Evolutionary conservation across 2,113 vertebrate species (phyloP).

Genomic region (Solea senegalensis): DNA sequence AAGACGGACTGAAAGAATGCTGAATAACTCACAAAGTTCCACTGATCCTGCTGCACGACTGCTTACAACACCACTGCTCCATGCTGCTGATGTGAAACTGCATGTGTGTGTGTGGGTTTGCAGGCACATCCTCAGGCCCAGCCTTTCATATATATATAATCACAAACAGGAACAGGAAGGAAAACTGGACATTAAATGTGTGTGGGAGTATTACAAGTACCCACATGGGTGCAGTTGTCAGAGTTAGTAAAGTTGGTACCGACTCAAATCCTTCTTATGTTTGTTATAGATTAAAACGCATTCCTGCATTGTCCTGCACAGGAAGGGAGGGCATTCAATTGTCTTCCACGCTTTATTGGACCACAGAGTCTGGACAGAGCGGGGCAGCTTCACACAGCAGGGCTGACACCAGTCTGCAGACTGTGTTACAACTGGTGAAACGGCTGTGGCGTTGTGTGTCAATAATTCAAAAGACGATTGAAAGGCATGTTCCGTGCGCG

Average conservation of each 20-base stretch:
- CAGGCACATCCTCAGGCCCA: conserved; percentile 21
- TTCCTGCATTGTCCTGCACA: neutral
- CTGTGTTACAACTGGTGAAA: neutral
- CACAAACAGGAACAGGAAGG: conserved; percentile 26
- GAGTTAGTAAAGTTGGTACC: neutral
- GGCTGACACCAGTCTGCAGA: neutral
- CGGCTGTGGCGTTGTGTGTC: neutral
- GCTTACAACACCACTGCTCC: neutral
- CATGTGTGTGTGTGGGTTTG: conserved; percentile 17
- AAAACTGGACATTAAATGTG: conserved; percentile 32
- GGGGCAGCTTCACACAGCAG: neutral
- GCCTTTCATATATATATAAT: conserved; percentile 9
- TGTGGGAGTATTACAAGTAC: neutral
- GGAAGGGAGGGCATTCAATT: neutral
- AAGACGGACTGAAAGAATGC: conserved; percentile 1
- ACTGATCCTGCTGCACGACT: conserved; percentile 5
- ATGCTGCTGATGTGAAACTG: conserved; percentile 4
- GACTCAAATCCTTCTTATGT: neutral
- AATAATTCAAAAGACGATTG: too few relatives aligned
- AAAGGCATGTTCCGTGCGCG: too few relatives aligned
- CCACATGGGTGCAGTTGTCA: neutral
- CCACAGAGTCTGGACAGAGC: neutral
- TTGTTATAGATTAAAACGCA: neutral
- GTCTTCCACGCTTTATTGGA: neutral
- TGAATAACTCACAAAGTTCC: conserved; percentile 25